Evolutionary conservation across 37 sponge, comb jelly and placozoan genomes (phyloP), one percentile per base, ranked within the genome.

Genomic region (Spongia lamella): DNA sequence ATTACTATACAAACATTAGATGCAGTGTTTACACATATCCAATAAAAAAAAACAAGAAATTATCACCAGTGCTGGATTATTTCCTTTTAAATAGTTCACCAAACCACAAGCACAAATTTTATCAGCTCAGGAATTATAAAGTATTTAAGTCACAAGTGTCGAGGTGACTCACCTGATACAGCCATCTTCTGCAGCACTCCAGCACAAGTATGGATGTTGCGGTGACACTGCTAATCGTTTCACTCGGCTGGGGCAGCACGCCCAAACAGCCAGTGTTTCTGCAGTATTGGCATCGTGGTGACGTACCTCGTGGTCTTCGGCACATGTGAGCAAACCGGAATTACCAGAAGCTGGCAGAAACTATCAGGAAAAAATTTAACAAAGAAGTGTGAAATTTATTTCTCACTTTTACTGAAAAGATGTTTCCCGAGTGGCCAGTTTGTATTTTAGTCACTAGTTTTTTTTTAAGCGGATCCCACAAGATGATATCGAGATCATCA

Each of bases 151-250:
- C 13, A 60, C 17, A 2, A 30, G 38, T 24, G 21, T 39, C 11
- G 4, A 3, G 26, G 15, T 33, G 11, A 24, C 54, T 29, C 66
- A 89, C 90, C 92, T 77, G 49, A 94, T 61, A n/a, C 76, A 80
- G 0, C 91, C 95, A 71, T 94, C 95, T 66, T 94, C 95, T 0
- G 88, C 58, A 16, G 88, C 95, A 67, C 84, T 83, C 95, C 95
- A 94, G 79, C 79, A 78, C 1, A 86, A 50, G 56, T 40, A 75
- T 1, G 95, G 95, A 19, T 69, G 69, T 16, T 64, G 54, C 15
- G 84, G 76, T 33, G 66, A 57, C 4, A 68, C 65, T 31, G 88
- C 87, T 24, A 94, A 20, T 22, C 95, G 80, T 67, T 94, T 94
- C n/a, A 94, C 90, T 58, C 94, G 83, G 7, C 79, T 70, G 15